Base-by-base conservation (phyloP, 1,140 invertebrate species). In the Batillaria attramentaria region DNA sequence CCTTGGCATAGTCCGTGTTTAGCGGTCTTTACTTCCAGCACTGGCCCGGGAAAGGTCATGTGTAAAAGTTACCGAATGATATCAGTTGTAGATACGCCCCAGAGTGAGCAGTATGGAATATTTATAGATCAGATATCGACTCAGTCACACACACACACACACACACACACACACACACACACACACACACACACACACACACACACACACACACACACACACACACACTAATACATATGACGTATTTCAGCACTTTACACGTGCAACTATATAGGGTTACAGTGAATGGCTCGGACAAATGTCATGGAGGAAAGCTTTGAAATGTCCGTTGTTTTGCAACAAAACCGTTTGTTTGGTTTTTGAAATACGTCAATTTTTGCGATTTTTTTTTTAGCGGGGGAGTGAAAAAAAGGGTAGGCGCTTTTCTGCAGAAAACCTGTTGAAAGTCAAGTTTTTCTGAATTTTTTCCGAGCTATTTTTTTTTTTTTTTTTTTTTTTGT, bases 141-240 rank as follows among this genome's bases (percentile, higher is more conserved):
- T 5, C 57, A 60, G 6, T 0, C 57, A 62, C 57, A n/a, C 57
- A 62, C 57, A n/a, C 57, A 62, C 57, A 62, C 57, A 62, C 57
- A n/a, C 57, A n/a, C 57, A n/a, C 57, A 62, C 57, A 62, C 57
- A n/a, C 57, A 62, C 57, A n/a, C 57, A 62, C 57, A 62, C 57
- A n/a, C 57, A 62, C 57, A 62, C 57, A 62, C 57, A 62, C 57
- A 62, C 3, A 3, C 57, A 62, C 57, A 62, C 3, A 3, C 3
- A 62, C 24, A 3, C 57, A 62, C 1, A 62, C 57, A 62, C 24
- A n/a, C 57, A 62, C 57, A 62, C 57, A 62, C 57, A 62, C 57
- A 62, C 57, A 62, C 57, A 3, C 57, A 62, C 3, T 28, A 10
- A 3, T 31, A 3, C 57, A 62, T 31, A 3, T 62, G 24, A 28